Evolutionary conservation across 2,797 vertebrate species (phyloP).

Genomic region (Triplophysa bombifrons): DNA sequence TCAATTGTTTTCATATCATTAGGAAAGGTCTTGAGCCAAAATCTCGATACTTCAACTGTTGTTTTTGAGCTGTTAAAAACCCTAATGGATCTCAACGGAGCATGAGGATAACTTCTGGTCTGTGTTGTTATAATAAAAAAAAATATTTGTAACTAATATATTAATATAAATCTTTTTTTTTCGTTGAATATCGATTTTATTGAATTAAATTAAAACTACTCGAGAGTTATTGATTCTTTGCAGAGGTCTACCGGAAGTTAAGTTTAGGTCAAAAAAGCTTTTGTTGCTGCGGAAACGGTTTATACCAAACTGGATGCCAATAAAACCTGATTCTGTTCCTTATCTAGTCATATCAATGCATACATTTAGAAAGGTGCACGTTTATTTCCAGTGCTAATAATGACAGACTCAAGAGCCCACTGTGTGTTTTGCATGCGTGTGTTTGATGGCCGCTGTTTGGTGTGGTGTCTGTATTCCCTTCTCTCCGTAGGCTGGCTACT

Average conservation of each 20-base stretch:
- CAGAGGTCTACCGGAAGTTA: no score
- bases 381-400: constrained; percentile 43
- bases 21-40: no score
- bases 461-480: constrained; percentile 71
- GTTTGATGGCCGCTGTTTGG: constrained; percentile 71
- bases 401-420: constrained; percentile 36
- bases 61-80: background rate
- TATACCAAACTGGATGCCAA: background rate
- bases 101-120: background rate
- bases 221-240: no score
- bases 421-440: constrained; percentile 51
- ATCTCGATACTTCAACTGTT: no score
- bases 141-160: no score
- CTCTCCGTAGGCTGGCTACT: constrained; percentile 78
- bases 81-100: background rate
- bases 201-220: no score
- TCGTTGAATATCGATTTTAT: no score
- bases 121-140: no score
- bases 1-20: no score
- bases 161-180: no score
- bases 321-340: background rate
- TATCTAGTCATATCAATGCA: background rate
- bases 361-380: constrained; percentile 1
- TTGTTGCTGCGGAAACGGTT: no score
- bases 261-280: no score